phyloP scores from a whole-genome alignment of 1,140 invertebrate genomes.

The Temnothorax longispinosus region DNA sequence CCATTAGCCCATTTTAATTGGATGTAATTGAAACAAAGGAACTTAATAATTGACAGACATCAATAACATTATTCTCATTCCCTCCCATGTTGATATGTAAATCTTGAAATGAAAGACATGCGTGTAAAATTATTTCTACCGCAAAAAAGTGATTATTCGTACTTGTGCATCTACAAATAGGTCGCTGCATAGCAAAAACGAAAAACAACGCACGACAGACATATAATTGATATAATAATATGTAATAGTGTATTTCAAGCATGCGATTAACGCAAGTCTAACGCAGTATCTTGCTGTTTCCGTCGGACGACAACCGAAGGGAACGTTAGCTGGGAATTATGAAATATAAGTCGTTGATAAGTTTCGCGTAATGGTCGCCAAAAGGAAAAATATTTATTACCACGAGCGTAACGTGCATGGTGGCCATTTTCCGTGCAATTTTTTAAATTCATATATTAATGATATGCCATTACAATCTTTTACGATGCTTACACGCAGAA shows the following conservation, averaged over 20 bases:
- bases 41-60: background rate
- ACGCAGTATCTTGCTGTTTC: background rate
- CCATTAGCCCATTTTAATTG: background rate
- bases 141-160: background rate
- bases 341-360: slow-evolving; percentile 17
- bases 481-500: slow-evolving; percentile 27
- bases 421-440: slow-evolving; percentile 31
- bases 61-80: background rate
- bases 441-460: slow-evolving; percentile 28
- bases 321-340: background rate
- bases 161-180: background rate
- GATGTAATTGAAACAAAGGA: background rate
- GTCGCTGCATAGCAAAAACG: background rate
- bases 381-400: background rate
- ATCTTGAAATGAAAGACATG: background rate
- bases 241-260: background rate
- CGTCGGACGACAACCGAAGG: background rate
- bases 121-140: background rate
- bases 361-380: background rate
- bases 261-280: background rate
- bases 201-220: background rate
- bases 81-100: background rate
- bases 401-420: background rate
- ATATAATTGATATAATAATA: background rate
- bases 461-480: slow-evolving; percentile 25